Evolutionary conservation across 2,113 vertebrate species (phyloP), one percentile per base, ranked within the genome.

Genomic region (Hemichromis elongatus): DNA sequence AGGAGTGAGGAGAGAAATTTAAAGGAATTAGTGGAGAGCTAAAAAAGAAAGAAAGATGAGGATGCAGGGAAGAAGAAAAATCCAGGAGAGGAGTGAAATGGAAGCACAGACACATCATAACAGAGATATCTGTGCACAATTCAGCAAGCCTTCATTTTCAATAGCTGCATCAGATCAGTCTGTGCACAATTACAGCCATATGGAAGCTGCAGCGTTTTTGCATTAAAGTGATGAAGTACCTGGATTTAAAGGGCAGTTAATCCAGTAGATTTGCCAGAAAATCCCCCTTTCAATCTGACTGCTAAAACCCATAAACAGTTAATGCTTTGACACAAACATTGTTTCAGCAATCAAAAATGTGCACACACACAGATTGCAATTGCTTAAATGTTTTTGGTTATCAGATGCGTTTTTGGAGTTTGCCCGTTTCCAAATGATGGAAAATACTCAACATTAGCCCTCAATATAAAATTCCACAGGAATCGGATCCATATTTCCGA

Each of bases 1-100:
- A 18, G 75, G 21, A 79, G 47, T 0, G 50, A 54, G 5, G 40
- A 4, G 33, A 30, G 61, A 73, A 61, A 81, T 66, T 83, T 66
- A 26, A 85, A 61, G 80, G 83, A 83, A 84, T 83, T 86, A 86
- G 54, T 56, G 50, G 33, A 79, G 77, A 85, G 16, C 82, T 88
- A 54, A 87, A 89, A 77, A 81, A 66, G 50, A 40, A 26, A 52
- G 35, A 53, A 28, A 42, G 35, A 42, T 88, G 77, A 35, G 40
- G 40, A 45, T 26, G 13, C 13, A 56, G 50, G 77, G 83, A 28
- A n/a, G 56, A 52, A 77, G n/a, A 30, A 24, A 57, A 83, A 40
- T 54, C 47, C 55, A 53, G 5, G 33, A 10, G 21, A 2, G 18
- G 10, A 12, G 9, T n/a, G 19, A n/a, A 66, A 73, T 28, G 37